Base-by-base conservation (phyloP, 2,797 vertebrate species). In the Salarias fasciatus region DNA sequence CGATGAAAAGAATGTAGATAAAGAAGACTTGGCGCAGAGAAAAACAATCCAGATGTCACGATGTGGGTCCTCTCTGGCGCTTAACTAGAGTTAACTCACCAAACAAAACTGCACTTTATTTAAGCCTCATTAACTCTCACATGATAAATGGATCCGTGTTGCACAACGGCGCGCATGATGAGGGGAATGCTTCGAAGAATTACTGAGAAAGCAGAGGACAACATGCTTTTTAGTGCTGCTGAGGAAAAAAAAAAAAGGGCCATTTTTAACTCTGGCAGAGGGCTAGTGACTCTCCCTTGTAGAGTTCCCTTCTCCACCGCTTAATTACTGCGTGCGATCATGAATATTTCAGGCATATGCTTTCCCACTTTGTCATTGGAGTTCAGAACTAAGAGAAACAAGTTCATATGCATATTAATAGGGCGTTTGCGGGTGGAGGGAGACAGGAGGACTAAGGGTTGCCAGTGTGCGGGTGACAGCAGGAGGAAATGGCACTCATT, bases 321-420 rank as follows among this genome's bases (percentile, higher is more conserved):
- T 91, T 91, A 91, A 91, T 91, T 91, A 89, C 90, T 76, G 81
- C 63, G 48, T 75, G 83, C 80, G 33, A 89, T 92, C 89, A 94
- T 91, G 90, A 93, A 90, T 93, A 93, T 93, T 94, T 94, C 90
- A 92, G 91, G 88, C 91, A 92, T 95, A 94, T 94, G 94, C 91
- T 94, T 95, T 92, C 92, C 88, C 89, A 83, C 90, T 90, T 91
- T 89, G 90, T 90, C 92, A 91, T 86, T 93, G 92, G 82, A 90
- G 88, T 89, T 82, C 67, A 88, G 92, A 92, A 92, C 91, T 92
- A 93, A 92, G 84, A 87, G 91, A 93, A 94, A 91, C 90, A 94
- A 92, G 93, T 90, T 92, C 88, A 89, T 93, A 88, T 93, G 92
- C 92, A 92, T 89, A 89, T 93, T 92, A 80, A 92, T 86, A 78